phyloP scores from a whole-genome alignment of 2,797 vertebrate species.

The Zenarchopterus dispar region DNA sequence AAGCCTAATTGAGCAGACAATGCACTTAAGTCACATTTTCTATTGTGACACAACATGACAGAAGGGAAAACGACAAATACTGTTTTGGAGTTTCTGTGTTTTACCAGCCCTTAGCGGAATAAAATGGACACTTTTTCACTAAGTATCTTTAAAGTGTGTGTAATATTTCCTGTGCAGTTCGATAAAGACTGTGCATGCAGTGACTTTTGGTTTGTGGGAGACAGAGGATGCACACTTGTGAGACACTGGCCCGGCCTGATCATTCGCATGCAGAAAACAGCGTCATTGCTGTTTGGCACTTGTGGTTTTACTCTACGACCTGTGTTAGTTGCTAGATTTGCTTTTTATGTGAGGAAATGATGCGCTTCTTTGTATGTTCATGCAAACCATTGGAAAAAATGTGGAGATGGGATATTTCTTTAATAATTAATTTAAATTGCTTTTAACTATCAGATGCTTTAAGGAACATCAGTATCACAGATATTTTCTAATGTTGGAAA shows the following conservation, averaged over 20 bases:
- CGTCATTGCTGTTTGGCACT: slow-evolving; percentile 41
- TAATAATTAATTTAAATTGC: too few relatives aligned
- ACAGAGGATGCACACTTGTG: slow-evolving; percentile 11
- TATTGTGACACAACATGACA: neutral
- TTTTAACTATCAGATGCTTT: neutral
- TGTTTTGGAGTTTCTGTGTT: slow-evolving; percentile 6
- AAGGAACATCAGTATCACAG: neutral
- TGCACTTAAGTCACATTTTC: slow-evolving; percentile 8
- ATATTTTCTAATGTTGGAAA: too few relatives aligned
- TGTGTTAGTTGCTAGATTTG: neutral
- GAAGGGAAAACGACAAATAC: neutral
- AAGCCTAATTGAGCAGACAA: neutral
- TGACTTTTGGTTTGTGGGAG: slow-evolving; percentile 27
- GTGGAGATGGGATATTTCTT: neutral
- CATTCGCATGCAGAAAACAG: slow-evolving; percentile 48
- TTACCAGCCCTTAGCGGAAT: neutral
- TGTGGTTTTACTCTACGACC: slow-evolving; percentile 10
- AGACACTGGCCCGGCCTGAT: slow-evolving; percentile 29
- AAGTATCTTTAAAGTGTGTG: too few relatives aligned
- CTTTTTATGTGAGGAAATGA: neutral
- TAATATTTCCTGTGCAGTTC: neutral
- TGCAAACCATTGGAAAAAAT: too few relatives aligned
- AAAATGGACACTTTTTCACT: neutral
- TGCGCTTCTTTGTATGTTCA: too few relatives aligned
- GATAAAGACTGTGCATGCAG: neutral